phyloP scores from a whole-genome alignment of 1,140 invertebrate species.

The Epicauta chinensis region DNA sequence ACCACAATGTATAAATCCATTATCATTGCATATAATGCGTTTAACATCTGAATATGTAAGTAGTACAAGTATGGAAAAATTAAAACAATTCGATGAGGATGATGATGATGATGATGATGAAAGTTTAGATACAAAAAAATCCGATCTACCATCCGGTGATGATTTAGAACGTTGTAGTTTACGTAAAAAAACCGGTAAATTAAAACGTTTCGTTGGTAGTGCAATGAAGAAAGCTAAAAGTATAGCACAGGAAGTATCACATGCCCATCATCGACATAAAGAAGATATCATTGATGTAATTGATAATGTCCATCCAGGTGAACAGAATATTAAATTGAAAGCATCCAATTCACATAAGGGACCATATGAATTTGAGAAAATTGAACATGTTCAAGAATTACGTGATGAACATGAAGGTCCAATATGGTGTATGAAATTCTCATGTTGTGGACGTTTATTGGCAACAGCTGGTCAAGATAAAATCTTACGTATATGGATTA shows the following conservation, averaged over 20 bases:
- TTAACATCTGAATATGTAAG: constrained; percentile 84
- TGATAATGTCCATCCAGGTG: constrained; percentile 73
- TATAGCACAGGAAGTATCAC: constrained; percentile 79
- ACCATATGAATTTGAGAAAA: constrained; percentile 86
- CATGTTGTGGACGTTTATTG: constrained; percentile 83
- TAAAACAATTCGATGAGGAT: constrained; percentile 72
- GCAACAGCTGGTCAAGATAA: constrained; percentile 96
- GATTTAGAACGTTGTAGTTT: constrained; percentile 35
- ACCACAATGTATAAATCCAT: constrained; percentile 83
- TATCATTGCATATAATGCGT: constrained; percentile 92
- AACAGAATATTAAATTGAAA: constrained; percentile 85
- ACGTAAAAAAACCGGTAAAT: constrained; percentile 49
- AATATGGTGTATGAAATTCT: constrained; percentile 99
- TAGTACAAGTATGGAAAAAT: constrained; percentile 66
- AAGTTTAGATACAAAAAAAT: constrained; percentile 70
- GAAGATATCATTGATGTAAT: constrained; percentile 79
- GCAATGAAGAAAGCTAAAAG: constrained; percentile 88
- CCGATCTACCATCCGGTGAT: constrained; percentile 47
- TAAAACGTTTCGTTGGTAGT: constrained; percentile 80
- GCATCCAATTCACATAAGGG: constrained; percentile 91
- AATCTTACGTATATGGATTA: constrained; percentile 88
- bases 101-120: constrained; percentile 90
- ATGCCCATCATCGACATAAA: constrained; percentile 74
- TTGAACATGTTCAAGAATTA: constrained; percentile 54
- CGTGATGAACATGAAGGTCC: constrained; percentile 71